Evolutionary conservation across 2,888 invertebrate genomes (phyloP).

Genomic region (Belgica antarctica): DNA sequence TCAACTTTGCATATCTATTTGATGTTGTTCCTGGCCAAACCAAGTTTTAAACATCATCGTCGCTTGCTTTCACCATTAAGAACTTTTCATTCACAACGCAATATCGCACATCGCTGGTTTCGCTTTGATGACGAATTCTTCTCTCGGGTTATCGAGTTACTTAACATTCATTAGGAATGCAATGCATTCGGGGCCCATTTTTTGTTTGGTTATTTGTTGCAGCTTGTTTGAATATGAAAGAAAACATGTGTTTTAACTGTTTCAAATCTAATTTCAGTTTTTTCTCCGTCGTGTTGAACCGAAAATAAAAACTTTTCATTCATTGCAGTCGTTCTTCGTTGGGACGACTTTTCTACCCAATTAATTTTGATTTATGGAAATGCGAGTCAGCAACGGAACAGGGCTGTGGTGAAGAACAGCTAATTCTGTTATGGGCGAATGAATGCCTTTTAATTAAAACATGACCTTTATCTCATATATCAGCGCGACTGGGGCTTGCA

Average conservation of each 20-base stretch:
- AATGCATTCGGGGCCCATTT: background rate
- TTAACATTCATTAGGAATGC: background rate
- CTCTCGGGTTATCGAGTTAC: conserved; percentile 40
- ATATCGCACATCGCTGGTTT: background rate
- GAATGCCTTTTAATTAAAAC: conserved; percentile 43
- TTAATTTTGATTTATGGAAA: conserved; percentile 44
- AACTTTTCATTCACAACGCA: too few relatives aligned
- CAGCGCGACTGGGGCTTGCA: background rate
- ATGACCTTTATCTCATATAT: conserved; percentile 29
- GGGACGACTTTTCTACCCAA: conserved; percentile 40
- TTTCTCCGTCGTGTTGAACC: background rate
- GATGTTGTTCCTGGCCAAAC: too few relatives aligned
- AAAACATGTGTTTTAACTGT: conserved; percentile 39
- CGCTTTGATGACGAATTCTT: conserved; percentile 10
- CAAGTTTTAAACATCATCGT: too few relatives aligned
- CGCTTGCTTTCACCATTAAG: too few relatives aligned
- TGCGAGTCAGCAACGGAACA: background rate
- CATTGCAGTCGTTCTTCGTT: background rate
- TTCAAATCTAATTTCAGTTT: background rate
- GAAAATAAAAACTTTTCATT: conserved; percentile 15
- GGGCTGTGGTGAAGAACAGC: background rate
- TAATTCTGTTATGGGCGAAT: conserved; percentile 23
- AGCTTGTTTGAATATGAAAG: conserved; percentile 24
- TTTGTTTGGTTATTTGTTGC: too few relatives aligned
- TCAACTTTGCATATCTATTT: too few relatives aligned